phyloP scores from a whole-genome alignment of 2,113 vertebrate species.

The Neodon shergylaensis region DNA sequence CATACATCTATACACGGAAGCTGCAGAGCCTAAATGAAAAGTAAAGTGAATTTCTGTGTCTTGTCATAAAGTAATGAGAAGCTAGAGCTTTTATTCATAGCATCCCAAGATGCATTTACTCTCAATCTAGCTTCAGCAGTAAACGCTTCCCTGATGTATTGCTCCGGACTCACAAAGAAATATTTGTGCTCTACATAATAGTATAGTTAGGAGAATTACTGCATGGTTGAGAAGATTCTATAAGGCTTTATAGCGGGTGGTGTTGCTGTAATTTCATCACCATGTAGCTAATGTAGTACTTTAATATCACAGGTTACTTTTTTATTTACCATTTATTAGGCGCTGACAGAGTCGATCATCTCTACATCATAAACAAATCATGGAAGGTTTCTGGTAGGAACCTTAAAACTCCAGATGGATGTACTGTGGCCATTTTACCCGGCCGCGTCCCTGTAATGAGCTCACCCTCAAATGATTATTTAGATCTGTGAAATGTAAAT shows the following conservation, averaged over 20 bases:
- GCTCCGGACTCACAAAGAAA: slow-evolving; percentile 90
- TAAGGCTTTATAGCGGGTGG: slow-evolving; percentile 89
- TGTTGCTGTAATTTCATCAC: slow-evolving; percentile 91
- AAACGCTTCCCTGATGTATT: slow-evolving; percentile 91
- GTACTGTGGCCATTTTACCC: slow-evolving; percentile 28
- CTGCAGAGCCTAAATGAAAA: slow-evolving; percentile 93
- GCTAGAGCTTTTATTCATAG: slow-evolving; percentile 92
- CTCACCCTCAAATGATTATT: slow-evolving; percentile 78
- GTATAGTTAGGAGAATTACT: slow-evolving; percentile 90
- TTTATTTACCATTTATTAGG: slow-evolving; percentile 91
- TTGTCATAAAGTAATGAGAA: slow-evolving; percentile 94
- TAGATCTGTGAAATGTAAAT: slow-evolving; percentile 74
- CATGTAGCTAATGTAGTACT: slow-evolving; percentile 89
- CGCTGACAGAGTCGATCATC: slow-evolving; percentile 90
- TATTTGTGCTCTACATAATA: slow-evolving; percentile 93
- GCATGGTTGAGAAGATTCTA: slow-evolving; percentile 88
- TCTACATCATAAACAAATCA: slow-evolving; percentile 89
- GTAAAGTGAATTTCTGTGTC: slow-evolving; percentile 94
- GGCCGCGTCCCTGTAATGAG: slow-evolving; percentile 71
- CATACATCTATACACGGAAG: slow-evolving; percentile 91
- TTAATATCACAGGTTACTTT: slow-evolving; percentile 88
- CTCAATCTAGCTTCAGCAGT: slow-evolving; percentile 89
- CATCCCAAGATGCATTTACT: slow-evolving; percentile 89
- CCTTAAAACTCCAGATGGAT: slow-evolving; percentile 79
- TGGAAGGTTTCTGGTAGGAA: slow-evolving; percentile 75